phyloP scores from a whole-genome alignment of 2,113 vertebrate genomes.

The Dipodomys stephensi region DNA sequence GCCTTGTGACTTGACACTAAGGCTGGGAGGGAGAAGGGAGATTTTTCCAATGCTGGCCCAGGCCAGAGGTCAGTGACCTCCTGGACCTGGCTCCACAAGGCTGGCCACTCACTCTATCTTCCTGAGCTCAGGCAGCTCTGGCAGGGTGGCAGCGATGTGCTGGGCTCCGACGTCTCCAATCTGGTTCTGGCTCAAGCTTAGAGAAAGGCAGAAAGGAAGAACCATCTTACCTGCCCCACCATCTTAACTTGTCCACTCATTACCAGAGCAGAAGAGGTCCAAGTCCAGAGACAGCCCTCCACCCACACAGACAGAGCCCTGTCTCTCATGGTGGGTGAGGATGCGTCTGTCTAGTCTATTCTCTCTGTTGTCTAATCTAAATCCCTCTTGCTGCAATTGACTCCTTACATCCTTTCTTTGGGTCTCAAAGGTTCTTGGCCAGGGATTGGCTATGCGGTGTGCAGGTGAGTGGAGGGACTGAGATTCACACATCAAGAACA shows the following conservation, averaged over 20 bases:
- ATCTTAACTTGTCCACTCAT: no score
- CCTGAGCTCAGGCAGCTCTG: constrained; percentile 86
- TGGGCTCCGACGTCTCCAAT: constrained; percentile 87
- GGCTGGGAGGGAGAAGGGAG: not conserved
- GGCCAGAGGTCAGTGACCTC: not conserved
- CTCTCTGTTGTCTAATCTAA: not conserved
- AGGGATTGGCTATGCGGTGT: not conserved
- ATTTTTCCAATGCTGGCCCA: not conserved
- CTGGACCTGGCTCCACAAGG: not conserved
- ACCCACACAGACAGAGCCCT: not conserved
- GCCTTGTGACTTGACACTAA: not conserved
- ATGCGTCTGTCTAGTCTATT: not conserved
- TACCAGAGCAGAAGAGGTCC: not conserved
- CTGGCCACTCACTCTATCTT: constrained; percentile 88
- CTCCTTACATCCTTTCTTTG: not conserved
- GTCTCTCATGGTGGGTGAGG: not conserved
- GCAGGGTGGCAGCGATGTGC: constrained; percentile 85
- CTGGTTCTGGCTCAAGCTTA: constrained; percentile 90
- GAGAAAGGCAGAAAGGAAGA: not conserved
- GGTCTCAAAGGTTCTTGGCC: not conserved
- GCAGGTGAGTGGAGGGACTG: not conserved
- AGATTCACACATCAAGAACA: not conserved
- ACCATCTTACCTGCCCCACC: no score
- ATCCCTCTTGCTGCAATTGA: not conserved
- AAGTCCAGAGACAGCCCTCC: not conserved